Evolutionary conservation across 2,888 invertebrate genomes (phyloP), one percentile per base, ranked within the genome.

Genomic region (Leptinotarsa juncta): DNA sequence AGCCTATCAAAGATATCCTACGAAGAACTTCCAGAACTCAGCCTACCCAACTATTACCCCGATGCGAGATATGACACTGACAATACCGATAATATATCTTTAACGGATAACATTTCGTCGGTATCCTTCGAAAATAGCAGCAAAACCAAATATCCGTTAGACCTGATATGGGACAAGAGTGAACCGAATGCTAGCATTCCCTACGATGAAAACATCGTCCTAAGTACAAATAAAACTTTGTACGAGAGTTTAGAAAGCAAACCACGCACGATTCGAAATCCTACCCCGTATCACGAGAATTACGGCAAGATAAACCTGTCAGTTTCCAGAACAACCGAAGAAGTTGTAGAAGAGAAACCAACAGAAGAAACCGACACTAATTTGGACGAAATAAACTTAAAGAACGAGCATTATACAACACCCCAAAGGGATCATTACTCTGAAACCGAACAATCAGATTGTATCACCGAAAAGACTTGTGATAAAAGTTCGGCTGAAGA

Each of bases 41-140:
- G 85, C 74, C 80, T 88, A 26, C 88, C 88, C 4, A 87, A 88
- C 79, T 89, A 88, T 80, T 88, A 88, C 76, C 88, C 88, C 1
- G 87, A 87, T 66, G 84, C 84, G n/a, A 88, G 89, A 86, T 87
- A 89, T 85, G 86, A 90, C 87, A 87, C 89, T 83, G 85, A 90
- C 85, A 88, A 89, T 78, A 88, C 88, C 26, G 89, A 85, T 53
- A 90, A 89, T 78, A 82, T 89, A 73, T 89, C 89, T 53, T 79
- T 87, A 60, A 85, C 78, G 2, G 84, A 87, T n/a, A 88, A 87
- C 74, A 88, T 88, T 70, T 88, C 88, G 78, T 79, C 78, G 0
- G 84, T 86, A 72, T 87, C 86, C 65, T 80, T 82, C 26, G 83
- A 83, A 79, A 79, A 85, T 84, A 74, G 80, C 73, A 77, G 78